Evolutionary conservation across 2,888 invertebrate genomes (phyloP).

Genomic region (Plutella xylostella): DNA sequence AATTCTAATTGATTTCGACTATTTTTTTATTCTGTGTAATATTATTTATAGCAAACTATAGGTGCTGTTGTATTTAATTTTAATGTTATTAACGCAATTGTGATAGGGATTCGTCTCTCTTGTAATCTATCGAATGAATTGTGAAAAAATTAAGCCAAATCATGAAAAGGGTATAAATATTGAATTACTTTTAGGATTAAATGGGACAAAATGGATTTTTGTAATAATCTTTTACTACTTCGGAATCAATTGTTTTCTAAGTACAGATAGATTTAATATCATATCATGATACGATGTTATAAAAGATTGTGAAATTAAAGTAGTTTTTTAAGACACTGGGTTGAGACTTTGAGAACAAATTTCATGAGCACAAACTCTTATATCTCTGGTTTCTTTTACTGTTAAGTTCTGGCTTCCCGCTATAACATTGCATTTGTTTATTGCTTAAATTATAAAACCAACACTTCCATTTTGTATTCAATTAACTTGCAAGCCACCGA

Average conservation of each 20-base stretch:
- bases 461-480: too few species aligned
- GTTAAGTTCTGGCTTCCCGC: too few species aligned
- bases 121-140: slow-evolving; percentile 50
- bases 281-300: slow-evolving; percentile 53
- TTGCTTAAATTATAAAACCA: too few species aligned
- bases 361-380: slow-evolving; percentile 30
- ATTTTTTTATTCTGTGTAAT: slow-evolving; percentile 44
- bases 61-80: slow-evolving; percentile 65
- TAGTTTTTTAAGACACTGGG: slow-evolving; percentile 34
- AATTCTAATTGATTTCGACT: slow-evolving; percentile 42
- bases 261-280: slow-evolving; percentile 57
- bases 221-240: slow-evolving; percentile 58
- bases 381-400: too few species aligned
- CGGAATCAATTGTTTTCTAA: slow-evolving; percentile 55
- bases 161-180: slow-evolving; percentile 58
- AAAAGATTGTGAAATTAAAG: slow-evolving; percentile 39
- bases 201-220: slow-evolving; percentile 55
- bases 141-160: slow-evolving; percentile 56
- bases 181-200: slow-evolving; percentile 61
- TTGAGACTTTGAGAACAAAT: neutral
- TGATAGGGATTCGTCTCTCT: slow-evolving; percentile 58
- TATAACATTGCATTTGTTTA: too few species aligned
- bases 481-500: too few species aligned
- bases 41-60: slow-evolving; percentile 50
- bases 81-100: slow-evolving; percentile 51